Percentiles rank a stretch among this genome's conserved stretches.
phyloP scores from a whole-genome alignment of 1,140 invertebrate species.

The Heliconius himera region DNA sequence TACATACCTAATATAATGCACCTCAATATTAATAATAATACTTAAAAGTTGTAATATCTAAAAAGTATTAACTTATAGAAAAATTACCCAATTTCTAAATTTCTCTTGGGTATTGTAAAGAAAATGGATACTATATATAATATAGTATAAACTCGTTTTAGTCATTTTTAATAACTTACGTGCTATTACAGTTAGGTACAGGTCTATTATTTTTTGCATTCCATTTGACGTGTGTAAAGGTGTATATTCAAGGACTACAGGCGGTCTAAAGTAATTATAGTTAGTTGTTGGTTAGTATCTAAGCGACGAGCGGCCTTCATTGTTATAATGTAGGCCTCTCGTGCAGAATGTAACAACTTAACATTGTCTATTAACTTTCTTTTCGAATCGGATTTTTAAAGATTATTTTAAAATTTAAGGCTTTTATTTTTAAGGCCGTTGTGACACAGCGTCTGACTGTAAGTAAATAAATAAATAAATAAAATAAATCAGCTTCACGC shows the following conservation, averaged over 20 bases:
- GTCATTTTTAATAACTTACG: neutral
- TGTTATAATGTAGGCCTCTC: neutral
- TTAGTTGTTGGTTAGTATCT: constrained; percentile 28
- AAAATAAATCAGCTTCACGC: too few species aligned
- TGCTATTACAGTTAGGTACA: neutral
- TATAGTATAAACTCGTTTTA: neutral
- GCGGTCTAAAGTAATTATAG: constrained; percentile 11
- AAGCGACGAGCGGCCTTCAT: constrained; percentile 27
- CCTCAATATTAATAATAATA: too few species aligned
- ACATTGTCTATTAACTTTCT: neutral
- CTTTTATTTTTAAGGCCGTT: too few species aligned
- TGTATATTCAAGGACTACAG: neutral
- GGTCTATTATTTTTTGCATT: neutral
- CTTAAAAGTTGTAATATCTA: too few species aligned
- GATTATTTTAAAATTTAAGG: too few species aligned
- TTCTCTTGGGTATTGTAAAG: too few species aligned
- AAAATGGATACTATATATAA: neutral
- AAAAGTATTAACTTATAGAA: too few species aligned
- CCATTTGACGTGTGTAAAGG: neutral
- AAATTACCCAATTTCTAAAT: too few species aligned
- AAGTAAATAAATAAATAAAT: too few species aligned
- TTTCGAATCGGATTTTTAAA: neutral
- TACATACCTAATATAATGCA: too few species aligned
- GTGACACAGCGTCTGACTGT: too few species aligned
- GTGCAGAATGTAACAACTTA: neutral